Percentiles rank a stretch among this genome's conserved stretches.
Conservation (phyloP, 2,113 vertebrate species). For the Oreochromis tanganicae region DNA sequence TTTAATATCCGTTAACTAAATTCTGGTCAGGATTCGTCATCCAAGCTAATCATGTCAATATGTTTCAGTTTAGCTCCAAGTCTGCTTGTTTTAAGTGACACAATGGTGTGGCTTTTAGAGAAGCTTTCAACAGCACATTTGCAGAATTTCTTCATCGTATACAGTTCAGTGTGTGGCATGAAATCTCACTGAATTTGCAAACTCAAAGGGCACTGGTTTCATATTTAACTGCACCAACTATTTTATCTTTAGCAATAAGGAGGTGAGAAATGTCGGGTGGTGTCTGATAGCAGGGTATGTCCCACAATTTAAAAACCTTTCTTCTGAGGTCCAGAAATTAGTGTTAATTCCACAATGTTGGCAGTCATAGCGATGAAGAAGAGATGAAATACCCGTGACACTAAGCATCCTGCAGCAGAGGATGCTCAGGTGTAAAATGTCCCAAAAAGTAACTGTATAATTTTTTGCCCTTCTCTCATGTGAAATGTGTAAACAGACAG, state of each 20-base stretch:
- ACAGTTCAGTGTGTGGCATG: neutral
- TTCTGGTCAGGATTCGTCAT: neutral
- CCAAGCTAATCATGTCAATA: neutral
- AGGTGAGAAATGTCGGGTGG: slow-evolving; percentile 65
- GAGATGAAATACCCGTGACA: neutral
- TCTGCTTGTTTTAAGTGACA: neutral
- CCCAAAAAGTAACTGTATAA: neutral
- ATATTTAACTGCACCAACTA: neutral
- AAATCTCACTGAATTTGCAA: slow-evolving; percentile 7
- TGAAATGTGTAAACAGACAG: neutral
- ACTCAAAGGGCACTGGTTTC: slow-evolving; percentile 7
- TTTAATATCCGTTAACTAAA: neutral
- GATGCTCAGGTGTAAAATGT: neutral
- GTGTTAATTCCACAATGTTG: neutral
- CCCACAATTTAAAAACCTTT: neutral
- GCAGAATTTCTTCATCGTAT: slow-evolving; percentile 30
- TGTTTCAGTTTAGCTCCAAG: neutral
- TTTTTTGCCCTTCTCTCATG: neutral
- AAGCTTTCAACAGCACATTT: slow-evolving; percentile 17
- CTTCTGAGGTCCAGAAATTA: neutral
- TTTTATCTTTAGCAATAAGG: slow-evolving; percentile 57
- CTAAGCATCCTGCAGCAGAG: neutral
- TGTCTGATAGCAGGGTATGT: slow-evolving; percentile 27
- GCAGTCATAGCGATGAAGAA: neutral
- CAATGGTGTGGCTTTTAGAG: neutral